phyloP scores from a whole-genome alignment of 2,113 vertebrate genomes.

The Oceanodroma tethys region DNA sequence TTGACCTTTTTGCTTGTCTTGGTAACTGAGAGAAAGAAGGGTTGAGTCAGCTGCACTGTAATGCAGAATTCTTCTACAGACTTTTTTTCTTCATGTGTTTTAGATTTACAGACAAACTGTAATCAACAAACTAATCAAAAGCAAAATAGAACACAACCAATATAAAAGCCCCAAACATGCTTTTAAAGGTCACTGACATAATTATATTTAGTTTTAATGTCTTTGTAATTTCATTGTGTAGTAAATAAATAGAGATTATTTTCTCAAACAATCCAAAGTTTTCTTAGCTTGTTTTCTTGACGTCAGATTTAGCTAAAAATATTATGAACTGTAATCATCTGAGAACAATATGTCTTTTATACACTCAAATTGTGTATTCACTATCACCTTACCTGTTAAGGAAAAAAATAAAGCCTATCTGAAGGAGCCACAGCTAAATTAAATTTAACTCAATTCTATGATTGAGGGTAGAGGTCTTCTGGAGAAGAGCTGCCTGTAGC shows the following conservation, averaged over 20 bases:
- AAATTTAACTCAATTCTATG: not conserved
- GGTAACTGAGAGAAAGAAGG: not conserved
- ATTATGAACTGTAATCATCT: not conserved
- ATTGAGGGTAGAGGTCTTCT: not conserved
- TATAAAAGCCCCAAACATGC: not conserved
- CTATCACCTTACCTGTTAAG: not conserved
- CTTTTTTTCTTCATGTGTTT: not conserved
- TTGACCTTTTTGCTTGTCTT: not conserved
- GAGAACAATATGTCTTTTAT: not conserved
- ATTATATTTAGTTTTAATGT: not conserved
- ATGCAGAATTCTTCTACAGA: not conserved
- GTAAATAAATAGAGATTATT: not conserved
- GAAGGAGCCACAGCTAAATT: not conserved
- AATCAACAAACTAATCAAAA: not conserved
- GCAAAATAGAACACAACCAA: not conserved
- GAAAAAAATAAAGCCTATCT: not conserved
- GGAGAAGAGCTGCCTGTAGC: not conserved
- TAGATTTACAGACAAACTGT: not conserved
- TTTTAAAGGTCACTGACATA: not conserved
- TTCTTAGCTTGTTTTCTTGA: not conserved
- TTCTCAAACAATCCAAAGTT: not conserved
- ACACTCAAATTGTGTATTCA: not conserved
- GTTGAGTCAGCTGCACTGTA: not conserved
- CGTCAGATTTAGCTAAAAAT: not conserved
- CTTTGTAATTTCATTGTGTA: not conserved